Evolutionary conservation across 2,797 vertebrate genomes (phyloP), one percentile per base, ranked within the genome.

Genomic region (Sebastolobus alascanus): DNA sequence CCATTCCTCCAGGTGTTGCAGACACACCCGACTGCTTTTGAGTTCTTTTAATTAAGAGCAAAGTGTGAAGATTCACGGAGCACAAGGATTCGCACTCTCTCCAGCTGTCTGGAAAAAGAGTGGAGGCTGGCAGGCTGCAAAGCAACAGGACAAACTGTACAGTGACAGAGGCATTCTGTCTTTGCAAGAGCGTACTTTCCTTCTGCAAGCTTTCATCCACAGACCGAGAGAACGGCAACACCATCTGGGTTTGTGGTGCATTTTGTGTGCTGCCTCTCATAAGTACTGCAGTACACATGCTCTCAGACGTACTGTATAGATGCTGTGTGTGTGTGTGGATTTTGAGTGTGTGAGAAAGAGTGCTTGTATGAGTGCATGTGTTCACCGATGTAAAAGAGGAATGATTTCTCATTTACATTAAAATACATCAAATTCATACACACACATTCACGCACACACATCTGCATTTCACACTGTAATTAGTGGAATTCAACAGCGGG

Each of bases 1-100:
- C 68, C 78, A 82, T 84, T 89, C 83, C 79, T 90, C 89, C 92
- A 94, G 93, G 93, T 94, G 93, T 81, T 92, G 69, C 75, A 84
- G 92, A 90, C 89, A 92, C 92, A 94, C 87, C 77, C 64, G 77
- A 89, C 87, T 91, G 91, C 75, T 73, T 93, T 69, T 64, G 71
- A 89, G 85, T 87, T 87, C 76, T 76, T 86, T 91, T 92, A 92
- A 94, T 94, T 90, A 90, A 93, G 82, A 88, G 82, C 68, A 91
- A 89, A 87, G 75, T 75, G 63, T 80, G 87, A 80, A 59, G 75
- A 85, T 64, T 29, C 71, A 68, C 46, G 20, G 54, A 79, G 63
- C 66, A 55, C 52, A 65, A 31, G 46, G 55, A 75, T 54, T 82
- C 55, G 58, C 69, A 56, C 72, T 58, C 13, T 58, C 73, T 72